Conservation (phyloP, 2,888 invertebrate species). For the Leptinotarsa juncta region DNA sequence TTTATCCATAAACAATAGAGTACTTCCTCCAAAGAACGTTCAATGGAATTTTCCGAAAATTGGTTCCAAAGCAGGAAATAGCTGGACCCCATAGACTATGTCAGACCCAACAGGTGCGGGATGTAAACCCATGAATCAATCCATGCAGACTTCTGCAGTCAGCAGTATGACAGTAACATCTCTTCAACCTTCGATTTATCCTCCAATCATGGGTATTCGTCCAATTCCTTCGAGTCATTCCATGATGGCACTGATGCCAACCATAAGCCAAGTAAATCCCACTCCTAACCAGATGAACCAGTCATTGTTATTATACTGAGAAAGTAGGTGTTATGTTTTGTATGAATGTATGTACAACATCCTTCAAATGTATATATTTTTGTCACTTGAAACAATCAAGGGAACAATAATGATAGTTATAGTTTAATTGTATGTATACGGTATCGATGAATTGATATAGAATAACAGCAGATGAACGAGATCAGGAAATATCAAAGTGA, state of each 20-base stretch:
- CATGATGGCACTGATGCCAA: conserved; percentile 58
- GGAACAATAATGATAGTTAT: conserved; percentile 52
- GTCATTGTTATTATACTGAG: conserved; percentile 62
- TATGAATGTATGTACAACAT: conserved; percentile 45
- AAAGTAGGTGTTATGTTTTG: conserved; percentile 19
- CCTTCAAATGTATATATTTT: conserved; percentile 51
- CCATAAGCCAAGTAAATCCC: conserved; percentile 56
- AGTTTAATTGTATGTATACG: conserved; percentile 13
- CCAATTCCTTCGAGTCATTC: conserved; percentile 57
- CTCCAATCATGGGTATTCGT: conserved; percentile 61
- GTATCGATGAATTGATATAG: conserved; percentile 1
- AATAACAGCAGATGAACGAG: neutral
- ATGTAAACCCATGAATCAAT: conserved; percentile 83
- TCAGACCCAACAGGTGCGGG: conserved; percentile 89
- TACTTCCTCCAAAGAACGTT: conserved; percentile 80
- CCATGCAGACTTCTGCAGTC: conserved; percentile 56
- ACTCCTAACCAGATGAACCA: conserved; percentile 60
- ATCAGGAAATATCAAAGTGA: neutral
- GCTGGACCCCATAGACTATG: conserved; percentile 90
- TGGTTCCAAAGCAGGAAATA: conserved; percentile 80
- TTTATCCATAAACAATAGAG: conserved; percentile 83
- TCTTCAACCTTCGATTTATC: conserved; percentile 59
- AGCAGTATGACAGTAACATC: conserved; percentile 58
- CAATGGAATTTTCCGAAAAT: conserved; percentile 94
- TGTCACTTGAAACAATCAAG: conserved; percentile 53